Conservation (phyloP, 2,113 vertebrate genomes). For the Colistium nudipinnis region DNA sequence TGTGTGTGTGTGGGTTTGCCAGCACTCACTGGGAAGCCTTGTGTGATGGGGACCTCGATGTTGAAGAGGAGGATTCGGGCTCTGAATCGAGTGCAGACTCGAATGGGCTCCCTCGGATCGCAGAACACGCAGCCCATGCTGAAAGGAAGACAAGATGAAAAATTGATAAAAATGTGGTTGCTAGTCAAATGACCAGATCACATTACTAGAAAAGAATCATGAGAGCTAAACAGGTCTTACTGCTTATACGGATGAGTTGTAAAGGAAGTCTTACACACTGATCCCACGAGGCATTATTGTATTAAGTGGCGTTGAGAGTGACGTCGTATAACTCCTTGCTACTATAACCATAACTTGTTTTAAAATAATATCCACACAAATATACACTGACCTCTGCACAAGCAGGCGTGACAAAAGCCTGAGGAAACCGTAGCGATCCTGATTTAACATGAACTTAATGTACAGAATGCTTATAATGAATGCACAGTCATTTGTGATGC, state of each 20-base stretch:
- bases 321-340: background rate
- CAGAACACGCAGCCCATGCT: conserved; percentile 96
- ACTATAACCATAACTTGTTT: background rate
- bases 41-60: conserved; percentile 94
- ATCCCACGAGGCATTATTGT: background rate
- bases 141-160: conserved; percentile 26
- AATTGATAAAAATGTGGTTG: no score
- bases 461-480: background rate
- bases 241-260: background rate
- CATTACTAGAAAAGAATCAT: background rate
- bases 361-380: background rate
- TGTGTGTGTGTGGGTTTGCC: background rate
- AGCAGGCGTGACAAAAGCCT: background rate
- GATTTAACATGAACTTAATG: background rate
- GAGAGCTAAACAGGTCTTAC: background rate
- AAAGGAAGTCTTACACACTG: background rate
- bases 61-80: conserved; percentile 96
- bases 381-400: background rate
- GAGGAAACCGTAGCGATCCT: background rate
- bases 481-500: background rate
- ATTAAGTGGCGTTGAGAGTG: background rate
- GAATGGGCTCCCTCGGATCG: conserved; percentile 91
- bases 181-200: no score
- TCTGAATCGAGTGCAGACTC: conserved; percentile 90
- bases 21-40: conserved; percentile 94